Base-by-base conservation (phyloP, 2,888 invertebrate species). In the Diploptera punctata region DNA sequence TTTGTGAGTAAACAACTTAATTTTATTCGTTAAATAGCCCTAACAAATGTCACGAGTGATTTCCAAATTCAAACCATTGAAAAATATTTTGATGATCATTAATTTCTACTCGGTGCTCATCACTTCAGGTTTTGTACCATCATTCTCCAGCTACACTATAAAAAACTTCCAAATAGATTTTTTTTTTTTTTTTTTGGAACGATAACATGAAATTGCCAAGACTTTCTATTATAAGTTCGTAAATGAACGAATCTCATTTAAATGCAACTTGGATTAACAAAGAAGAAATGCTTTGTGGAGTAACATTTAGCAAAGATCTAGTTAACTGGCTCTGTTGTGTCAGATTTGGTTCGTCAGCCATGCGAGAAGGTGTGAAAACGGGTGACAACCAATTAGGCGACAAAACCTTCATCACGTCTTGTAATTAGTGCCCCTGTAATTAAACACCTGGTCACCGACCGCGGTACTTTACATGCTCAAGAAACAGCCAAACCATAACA, bases 301-400 rank as follows among this genome's bases (percentile, higher is more conserved):
- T 57, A 21, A 29, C 29, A 57, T 57, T 57, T 57, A 57, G 29
- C n/a, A 57, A 57, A 57, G 24, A 29, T 57, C 57, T 57, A 57
- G 57, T 57, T 57, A 57, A 57, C 57, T 54, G 26, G 21, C 26
- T 57, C 57, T 29, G 31, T 57, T 57, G 47, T 47, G 57, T 57
- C 57, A 57, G 57, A 24, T 57, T 57, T 57, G 57, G 57, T 57
- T 29, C 16, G 57, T 18, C n/a, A 29, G 24, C 29, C 57, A 57
- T 21, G 68, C 68, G 68, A 49, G 54, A 68, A 68, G 68, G 68
- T 68, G 68, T 21, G 47, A 68, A 54, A 47, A 43, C 68, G 24
- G 26, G 65, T 65, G 65, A 65, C 65, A 65, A 65, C 65, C 65
- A 47, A 65, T 65, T 65, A 65, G 65, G 47, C 26, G 65, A 65